These are phyloP conservation scores for Lepeophtheirus nordmannii DNA, from an alignment of 2,888 invertebrate species.

Conservation along the genomic window DNA sequence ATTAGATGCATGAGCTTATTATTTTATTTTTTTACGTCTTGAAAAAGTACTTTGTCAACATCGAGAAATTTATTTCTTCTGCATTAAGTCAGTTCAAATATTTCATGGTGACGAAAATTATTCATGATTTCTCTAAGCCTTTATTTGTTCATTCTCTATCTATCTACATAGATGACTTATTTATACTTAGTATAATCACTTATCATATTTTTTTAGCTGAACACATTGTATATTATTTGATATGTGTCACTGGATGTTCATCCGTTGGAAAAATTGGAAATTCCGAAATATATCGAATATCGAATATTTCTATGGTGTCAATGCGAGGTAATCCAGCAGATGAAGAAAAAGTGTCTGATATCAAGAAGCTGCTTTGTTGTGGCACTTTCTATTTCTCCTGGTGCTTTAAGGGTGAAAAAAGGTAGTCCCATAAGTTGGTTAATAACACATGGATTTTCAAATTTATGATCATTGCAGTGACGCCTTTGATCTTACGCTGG, in stretches of 20 bases:
- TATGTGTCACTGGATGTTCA: constrained; percentile 84
- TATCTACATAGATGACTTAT: no score
- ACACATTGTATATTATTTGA: constrained; percentile 66
- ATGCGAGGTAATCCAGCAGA: constrained; percentile 48
- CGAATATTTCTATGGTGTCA: constrained; percentile 9
- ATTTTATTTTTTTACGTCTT: no score
- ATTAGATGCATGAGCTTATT: no score
- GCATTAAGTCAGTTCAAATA: no score
- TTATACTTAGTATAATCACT: no score
- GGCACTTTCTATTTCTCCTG: constrained; percentile 96
- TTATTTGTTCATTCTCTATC: no score
- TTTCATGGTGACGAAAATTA: no score
- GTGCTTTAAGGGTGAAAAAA: constrained; percentile 38
- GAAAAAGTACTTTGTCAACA: no score
- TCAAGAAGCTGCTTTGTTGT: constrained; percentile 74
- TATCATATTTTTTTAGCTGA: constrained; percentile 40
- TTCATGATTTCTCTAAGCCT: no score
- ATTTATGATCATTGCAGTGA: background rate
- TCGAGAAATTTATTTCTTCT: no score
- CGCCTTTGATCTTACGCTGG: constrained; percentile 77
- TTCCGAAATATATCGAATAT: constrained; percentile 55
- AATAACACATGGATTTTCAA: background rate
- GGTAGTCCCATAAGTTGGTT: background rate
- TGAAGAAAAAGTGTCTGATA: constrained; percentile 47
- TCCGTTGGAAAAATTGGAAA: constrained; percentile 91